Base-by-base conservation (phyloP, 2,888 invertebrate genomes). In the Ormia ochracea region DNA sequence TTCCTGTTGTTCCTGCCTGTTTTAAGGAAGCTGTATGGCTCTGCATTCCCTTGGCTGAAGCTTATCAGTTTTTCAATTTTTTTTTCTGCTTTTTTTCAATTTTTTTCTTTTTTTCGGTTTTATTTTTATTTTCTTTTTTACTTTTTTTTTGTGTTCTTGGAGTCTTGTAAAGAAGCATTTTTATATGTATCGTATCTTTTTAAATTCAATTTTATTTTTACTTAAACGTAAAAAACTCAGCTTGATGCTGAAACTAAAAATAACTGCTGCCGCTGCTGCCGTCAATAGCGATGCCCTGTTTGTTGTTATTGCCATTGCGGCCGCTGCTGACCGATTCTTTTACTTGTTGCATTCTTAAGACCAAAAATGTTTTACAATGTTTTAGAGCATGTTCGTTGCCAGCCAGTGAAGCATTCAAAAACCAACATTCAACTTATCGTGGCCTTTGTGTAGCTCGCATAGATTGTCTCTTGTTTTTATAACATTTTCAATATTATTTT, bases 341-440 rank as follows among this genome's bases (percentile, higher is more conserved):
- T 54, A 76, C 61, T 77, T 59, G 74, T 75, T 78, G 66, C 74
- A 75, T 78, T 75, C 78, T 70, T 75, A 17, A 74, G 70, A 66
- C 68, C 68, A 81, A 72, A 76, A 76, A 72, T 76, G 81, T 79
- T 76, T 79, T 76, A 75, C 75, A 79, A 73, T 81, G 74, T 70
- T 75, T 78, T 72, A 76, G 73, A 74, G 70, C 76, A 70, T 82
- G 80, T 82, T 82, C 69, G 66, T 77, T 61, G 73, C 73, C 69
- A 74, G 59, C 65, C 65, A 45, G 28, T n/a, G 65, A 65, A 50
- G n/a, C 23, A 31, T 50, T 50, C 59, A 28, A 58, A n/a, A 52
- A 41, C 61, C 38, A 43, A 54, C 52, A 36, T 61, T 59, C 43
- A 45, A 43, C 66, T 45, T 52, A 45, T 52, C 52, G 21, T 76